Evolutionary conservation across 2,113 vertebrate genomes (phyloP), one percentile per base, ranked within the genome.

Genomic region (Sylvietta virens): DNA sequence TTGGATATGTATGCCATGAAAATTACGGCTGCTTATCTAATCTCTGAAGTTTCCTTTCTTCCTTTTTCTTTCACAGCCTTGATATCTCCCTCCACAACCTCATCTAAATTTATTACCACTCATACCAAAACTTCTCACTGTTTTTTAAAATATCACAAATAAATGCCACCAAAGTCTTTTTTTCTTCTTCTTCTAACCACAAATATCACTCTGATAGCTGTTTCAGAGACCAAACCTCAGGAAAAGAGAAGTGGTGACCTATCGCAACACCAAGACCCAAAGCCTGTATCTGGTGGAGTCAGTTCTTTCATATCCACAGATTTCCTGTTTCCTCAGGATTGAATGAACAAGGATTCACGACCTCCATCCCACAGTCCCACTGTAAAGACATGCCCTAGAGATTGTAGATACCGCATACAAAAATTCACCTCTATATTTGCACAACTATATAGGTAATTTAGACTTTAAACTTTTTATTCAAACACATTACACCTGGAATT

Each of bases 21-120:
- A 96, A 90, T 72, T 88, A 91, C 6, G 17, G 50, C 71, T 93
- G 66, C 78, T 95, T 92, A 89, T 96, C 95, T 94, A 95, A 95
- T 87, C 78, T 79, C 61, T 80, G 61, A 91, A 81, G 50, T 20
- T 80, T 87, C 50, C 73, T 69, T 87, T 92, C 76, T 90, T 88
- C 39, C 48, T 40, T 87, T 91, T 81, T n/a, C 26, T 62, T 79
- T 57, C 84, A 81, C 31, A 84, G 56, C 33, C 60, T 78, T 10
- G 7, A 60, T 73, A 56, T 87, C 39, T 84, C 66, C 40, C 53
- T 94, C 57, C 48, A 86, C 40, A 91, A 26, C 11, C 40, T 79
- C 69, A 69, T 87, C 69, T 44, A 67, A 79, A 60, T 79, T 61
- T 81, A 76, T 48, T 48, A 62, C 17, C 81, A 70, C 13, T 83